Conservation (phyloP, 1,140 invertebrate genomes). For the Bactericera cockerelli region DNA sequence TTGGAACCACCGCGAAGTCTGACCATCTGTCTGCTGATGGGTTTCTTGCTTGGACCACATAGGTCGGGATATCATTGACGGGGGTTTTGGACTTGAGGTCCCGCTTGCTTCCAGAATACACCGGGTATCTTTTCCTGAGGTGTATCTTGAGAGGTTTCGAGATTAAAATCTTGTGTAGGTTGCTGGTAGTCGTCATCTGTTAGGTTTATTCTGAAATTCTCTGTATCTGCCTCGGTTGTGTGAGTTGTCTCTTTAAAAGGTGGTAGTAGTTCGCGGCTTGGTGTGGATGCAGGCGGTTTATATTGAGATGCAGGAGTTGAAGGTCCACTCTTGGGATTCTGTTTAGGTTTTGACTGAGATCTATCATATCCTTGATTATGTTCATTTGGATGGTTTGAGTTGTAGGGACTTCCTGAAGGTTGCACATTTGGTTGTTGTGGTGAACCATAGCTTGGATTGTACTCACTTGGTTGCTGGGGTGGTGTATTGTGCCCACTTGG, state of each 20-base stretch:
- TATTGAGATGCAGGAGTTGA: no score
- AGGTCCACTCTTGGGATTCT: no score
- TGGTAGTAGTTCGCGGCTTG: not conserved
- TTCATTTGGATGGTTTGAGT: no score
- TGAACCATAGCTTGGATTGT: not conserved
- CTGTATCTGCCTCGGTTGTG: no score
- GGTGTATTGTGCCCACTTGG: not conserved
- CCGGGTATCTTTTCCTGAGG: not conserved
- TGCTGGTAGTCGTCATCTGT: not conserved
- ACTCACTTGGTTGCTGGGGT: not conserved
- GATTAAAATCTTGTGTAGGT: not conserved
- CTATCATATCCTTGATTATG: no score
- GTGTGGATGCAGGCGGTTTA: not conserved
- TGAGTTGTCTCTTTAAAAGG: not conserved
- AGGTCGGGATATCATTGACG: not conserved
- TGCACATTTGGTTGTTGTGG: not conserved
- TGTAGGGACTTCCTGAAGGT: not conserved
- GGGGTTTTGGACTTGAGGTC: constrained; percentile 1
- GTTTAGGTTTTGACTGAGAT: no score
- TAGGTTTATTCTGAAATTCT: not conserved
- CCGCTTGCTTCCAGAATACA: not conserved
- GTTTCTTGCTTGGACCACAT: constrained; percentile 13
- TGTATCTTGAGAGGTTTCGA: not conserved
- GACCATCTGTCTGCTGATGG: constrained; percentile 28
- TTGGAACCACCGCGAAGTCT: constrained; percentile 34